phyloP scores from a whole-genome alignment of 2,113 vertebrate genomes.

The Eclectus roratus region DNA sequence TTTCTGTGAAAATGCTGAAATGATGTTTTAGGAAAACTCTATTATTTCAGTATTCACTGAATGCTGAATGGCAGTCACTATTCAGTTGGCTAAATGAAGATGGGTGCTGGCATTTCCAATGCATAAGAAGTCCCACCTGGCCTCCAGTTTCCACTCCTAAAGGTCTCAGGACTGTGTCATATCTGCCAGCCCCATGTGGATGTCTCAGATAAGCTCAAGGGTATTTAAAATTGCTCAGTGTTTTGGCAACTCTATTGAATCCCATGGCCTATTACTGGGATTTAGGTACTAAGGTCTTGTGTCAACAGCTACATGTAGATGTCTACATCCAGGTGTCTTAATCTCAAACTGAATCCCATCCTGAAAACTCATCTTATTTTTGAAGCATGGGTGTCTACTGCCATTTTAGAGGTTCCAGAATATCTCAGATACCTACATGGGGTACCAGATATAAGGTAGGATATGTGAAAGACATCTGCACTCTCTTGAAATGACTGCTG shows the following conservation, averaged over 20 bases:
- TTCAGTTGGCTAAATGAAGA: neutral
- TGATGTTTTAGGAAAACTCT: neutral
- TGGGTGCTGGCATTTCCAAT: neutral
- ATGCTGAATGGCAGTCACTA: neutral
- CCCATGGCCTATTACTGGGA: neutral
- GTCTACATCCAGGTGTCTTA: neutral
- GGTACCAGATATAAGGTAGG: neutral
- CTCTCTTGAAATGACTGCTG: neutral
- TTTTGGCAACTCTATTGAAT: neutral
- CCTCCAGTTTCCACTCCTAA: neutral
- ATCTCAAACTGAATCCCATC: neutral
- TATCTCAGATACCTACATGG: neutral
- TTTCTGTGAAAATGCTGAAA: neutral
- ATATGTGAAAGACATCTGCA: neutral
- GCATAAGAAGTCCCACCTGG: neutral
- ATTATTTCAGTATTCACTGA: neutral
- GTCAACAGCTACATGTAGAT: neutral
- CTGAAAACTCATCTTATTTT: neutral
- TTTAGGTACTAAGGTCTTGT: neutral
- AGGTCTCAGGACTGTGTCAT: neutral
- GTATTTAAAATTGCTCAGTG: neutral
- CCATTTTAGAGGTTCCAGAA: neutral
- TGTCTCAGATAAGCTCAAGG: neutral
- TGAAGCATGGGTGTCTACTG: neutral
- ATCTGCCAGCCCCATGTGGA: neutral